A percentile compares a stretch with the other conserved stretches of the same genome.
phyloP scores from a whole-genome alignment of 1,140 invertebrate species.

The Carcinoscorpius rotundicauda region DNA sequence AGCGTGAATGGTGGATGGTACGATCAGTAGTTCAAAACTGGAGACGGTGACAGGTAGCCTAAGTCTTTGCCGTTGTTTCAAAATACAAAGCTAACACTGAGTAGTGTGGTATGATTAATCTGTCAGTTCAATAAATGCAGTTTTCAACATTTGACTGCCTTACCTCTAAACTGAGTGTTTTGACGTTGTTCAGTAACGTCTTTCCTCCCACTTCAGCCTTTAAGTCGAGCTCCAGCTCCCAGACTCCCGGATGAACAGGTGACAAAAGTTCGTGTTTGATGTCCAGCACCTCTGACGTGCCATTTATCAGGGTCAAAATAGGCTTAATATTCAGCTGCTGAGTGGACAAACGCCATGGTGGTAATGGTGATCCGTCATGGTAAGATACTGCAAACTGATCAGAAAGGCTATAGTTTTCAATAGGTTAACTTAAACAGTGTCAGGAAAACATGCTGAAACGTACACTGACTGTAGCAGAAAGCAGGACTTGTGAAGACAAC shows the following conservation, averaged over 20 bases:
- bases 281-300: slow-evolving; percentile 42
- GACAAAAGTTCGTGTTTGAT: slow-evolving; percentile 37
- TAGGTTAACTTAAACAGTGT: too few species aligned
- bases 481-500: too few species aligned
- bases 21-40: too few species aligned
- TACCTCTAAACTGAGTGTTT: slow-evolving; percentile 22
- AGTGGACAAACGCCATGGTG: slow-evolving; percentile 41
- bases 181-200: slow-evolving; percentile 14
- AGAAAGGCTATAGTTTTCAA: neutral
- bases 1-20: too few species aligned
- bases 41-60: too few species aligned
- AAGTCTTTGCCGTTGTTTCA: too few species aligned
- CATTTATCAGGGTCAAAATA: slow-evolving; percentile 34
- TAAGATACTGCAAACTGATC: slow-evolving; percentile 54
- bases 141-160: too few species aligned
- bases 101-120: too few species aligned
- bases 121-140: too few species aligned
- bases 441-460: too few species aligned
- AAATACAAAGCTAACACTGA: too few species aligned
- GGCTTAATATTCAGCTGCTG: slow-evolving; percentile 35
- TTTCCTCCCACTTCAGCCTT: slow-evolving; percentile 27
- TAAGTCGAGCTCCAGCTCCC: slow-evolving; percentile 62
- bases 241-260: slow-evolving; percentile 47
- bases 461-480: too few species aligned
- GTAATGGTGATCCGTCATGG: slow-evolving; percentile 58